Base-by-base conservation (phyloP, 2,888 invertebrate genomes). In the Belgica antarctica region DNA sequence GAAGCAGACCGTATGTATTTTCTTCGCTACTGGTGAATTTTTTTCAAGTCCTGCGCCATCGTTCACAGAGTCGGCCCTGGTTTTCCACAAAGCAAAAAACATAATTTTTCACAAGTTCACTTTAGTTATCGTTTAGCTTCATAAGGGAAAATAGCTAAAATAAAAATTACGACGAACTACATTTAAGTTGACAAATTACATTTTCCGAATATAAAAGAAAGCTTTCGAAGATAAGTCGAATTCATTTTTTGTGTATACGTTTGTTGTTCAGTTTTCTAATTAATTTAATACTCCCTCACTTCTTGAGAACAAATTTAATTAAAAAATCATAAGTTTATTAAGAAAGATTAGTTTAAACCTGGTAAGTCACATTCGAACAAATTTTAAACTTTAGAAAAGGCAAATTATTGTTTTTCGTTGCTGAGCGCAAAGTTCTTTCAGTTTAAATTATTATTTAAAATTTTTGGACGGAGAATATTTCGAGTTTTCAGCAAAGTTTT, bases 241-340 rank as follows among this genome's bases (percentile, higher is more conserved):
- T 47, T 47, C 52, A 52, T 66, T 66, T 66, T 66, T 66, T 66
- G 66, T 66, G 66, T 52, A 66, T 52, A 46, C 46, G 52, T 66
- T 52, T 41, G 25, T 63, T 62, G 15, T 62, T 22, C 17, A 62
- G 19, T 34, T 15, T 28, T 34, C 46, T 63, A n/a, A 63, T 28
- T 15, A 66, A 19, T 66, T 66, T 36, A 15, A 10, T 1, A 34
- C 8, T 62, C 52, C 47, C 19, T 66, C 17, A 19, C 36, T 47
- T 19, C 4, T 25, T 47, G 28, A 66, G 15, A 47, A 19, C 19
- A 15, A 52, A 2, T 52, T 24, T 41, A 15, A 52, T 22, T 52
- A 19, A 24, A 34, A 12, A 7, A 22, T 10, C 19, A 25, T 47
- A 47, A 66, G 47, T 12, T 25, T 65, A 2, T 62, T 15, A 15